Evolutionary conservation across 2,888 invertebrate species (phyloP).

Genomic region (Drosophila hamatofila): DNA sequence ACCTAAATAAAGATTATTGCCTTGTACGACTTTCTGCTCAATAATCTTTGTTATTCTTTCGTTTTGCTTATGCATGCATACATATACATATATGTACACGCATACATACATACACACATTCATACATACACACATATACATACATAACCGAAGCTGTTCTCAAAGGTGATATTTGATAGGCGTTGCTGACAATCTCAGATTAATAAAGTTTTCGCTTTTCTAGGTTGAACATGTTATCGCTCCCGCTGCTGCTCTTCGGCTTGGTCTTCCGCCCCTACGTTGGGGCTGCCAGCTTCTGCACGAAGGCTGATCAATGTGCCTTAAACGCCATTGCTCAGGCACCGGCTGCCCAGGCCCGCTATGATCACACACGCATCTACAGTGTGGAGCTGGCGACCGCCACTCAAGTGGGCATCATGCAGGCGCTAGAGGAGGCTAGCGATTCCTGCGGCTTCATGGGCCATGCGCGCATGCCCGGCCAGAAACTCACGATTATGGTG

Average conservation of each 20-base stretch:
- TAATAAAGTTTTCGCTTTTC: constrained; percentile 13
- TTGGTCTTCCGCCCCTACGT: background rate
- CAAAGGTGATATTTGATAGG: constrained; percentile 29
- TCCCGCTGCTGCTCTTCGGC: constrained; percentile 19
- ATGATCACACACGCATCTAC: constrained; percentile 83
- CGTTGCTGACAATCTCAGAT: background rate
- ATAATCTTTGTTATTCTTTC: background rate
- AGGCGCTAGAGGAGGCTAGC: constrained; percentile 76
- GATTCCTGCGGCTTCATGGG: constrained; percentile 83
- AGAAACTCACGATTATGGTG: constrained; percentile 82
- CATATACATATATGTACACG: background rate
- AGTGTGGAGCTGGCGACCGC: constrained; percentile 53
- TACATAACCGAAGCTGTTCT: constrained; percentile 5
- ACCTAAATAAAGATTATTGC: background rate
- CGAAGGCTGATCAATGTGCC: constrained; percentile 64
- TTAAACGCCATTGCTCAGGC: constrained; percentile 11
- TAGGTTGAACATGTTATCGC: constrained; percentile 48
- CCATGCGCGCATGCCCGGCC: constrained; percentile 76
- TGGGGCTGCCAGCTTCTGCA: constrained; percentile 43
- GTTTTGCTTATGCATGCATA: background rate
- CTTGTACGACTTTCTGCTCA: background rate
- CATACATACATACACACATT: background rate
- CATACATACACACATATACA: background rate
- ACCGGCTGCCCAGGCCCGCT: constrained; percentile 64
- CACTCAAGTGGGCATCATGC: constrained; percentile 53